phyloP scores from a whole-genome alignment of 2,113 vertebrate genomes.

The Lonchura striata region DNA sequence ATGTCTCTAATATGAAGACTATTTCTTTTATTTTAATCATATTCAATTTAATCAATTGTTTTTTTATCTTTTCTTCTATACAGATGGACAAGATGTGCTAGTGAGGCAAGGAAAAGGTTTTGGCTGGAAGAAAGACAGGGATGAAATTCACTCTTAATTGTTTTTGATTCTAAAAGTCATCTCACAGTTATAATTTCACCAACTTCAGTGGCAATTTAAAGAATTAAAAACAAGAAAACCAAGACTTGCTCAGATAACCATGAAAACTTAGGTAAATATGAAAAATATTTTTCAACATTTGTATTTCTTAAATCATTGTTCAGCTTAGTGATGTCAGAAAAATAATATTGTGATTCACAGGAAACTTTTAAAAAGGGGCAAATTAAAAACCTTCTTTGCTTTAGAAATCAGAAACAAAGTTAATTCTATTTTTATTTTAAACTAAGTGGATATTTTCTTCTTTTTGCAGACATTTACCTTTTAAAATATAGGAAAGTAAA shows the following conservation, averaged over 20 bases:
- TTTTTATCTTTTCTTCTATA: background rate
- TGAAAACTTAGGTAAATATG: background rate
- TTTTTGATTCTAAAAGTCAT: background rate
- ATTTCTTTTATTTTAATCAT: background rate
- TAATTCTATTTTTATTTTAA: background rate
- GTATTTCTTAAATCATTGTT: background rate
- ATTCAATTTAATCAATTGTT: background rate
- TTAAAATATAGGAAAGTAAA: background rate
- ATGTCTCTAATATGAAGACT: background rate
- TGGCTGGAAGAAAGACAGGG: background rate
- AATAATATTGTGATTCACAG: background rate
- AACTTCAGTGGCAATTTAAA: background rate
- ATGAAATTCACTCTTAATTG: background rate
- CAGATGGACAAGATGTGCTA: background rate
- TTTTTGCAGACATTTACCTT: background rate
- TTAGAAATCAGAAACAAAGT: background rate
- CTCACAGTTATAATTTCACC: background rate
- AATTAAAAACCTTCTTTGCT: background rate
- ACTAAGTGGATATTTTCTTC: background rate
- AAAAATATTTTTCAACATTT: background rate
- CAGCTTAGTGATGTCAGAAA: background rate
- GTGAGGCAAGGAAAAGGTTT: background rate
- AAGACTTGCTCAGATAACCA: background rate
- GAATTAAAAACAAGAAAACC: background rate
- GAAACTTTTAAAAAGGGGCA: background rate